These are phyloP conservation scores for Pristiophorus japonicus DNA, from an alignment of 2,113 vertebrate species.

Conservation along the genomic window DNA sequence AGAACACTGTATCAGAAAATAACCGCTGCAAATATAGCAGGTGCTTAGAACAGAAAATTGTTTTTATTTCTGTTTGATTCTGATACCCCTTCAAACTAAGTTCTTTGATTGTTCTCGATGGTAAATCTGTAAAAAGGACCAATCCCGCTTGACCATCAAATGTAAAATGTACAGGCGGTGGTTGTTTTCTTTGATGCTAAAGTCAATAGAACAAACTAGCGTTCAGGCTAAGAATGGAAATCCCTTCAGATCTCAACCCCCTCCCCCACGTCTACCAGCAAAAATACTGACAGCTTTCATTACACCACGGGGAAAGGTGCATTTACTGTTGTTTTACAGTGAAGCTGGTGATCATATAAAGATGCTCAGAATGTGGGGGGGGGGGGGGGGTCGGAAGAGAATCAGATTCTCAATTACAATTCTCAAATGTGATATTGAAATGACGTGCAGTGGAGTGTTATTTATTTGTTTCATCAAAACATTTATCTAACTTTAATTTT, in stretches of 20 bases:
- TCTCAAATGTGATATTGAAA: neutral
- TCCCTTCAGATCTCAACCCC: neutral
- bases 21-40: neutral
- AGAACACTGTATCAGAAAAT: too few species aligned
- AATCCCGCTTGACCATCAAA: neutral
- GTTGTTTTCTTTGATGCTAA: conserved; percentile 19
- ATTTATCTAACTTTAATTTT: neutral
- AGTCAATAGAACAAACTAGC: neutral
- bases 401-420: too few species aligned
- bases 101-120: neutral
- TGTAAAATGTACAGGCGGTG: neutral
- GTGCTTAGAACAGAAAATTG: neutral
- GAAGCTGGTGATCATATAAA: neutral
- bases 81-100: neutral
- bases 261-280: conserved; percentile 14
- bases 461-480: neutral
- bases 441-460: neutral
- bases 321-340: too few species aligned
- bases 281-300: conserved; percentile 1
- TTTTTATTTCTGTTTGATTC: neutral
- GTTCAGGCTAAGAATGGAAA: conserved; percentile 9
- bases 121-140: neutral
- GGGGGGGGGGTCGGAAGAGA: too few species aligned
- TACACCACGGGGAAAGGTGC: too few species aligned
- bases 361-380: neutral